Percentiles rank a stretch among this genome's conserved stretches.
phyloP scores from a whole-genome alignment of 2,797 vertebrate species.

The Poecilia gillii region DNA sequence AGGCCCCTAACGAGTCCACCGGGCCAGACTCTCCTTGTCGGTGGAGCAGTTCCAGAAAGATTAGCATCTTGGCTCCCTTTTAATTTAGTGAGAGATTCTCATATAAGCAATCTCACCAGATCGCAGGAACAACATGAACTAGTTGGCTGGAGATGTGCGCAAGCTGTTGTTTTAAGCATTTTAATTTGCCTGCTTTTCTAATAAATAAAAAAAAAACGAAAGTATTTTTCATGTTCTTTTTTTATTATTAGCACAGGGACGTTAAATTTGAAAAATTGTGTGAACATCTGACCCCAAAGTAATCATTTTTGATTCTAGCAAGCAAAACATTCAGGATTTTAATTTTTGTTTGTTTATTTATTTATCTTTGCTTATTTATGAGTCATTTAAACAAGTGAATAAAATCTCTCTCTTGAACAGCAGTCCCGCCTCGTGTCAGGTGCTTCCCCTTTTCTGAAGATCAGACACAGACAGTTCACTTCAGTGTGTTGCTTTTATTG shows the following conservation, averaged over 20 bases:
- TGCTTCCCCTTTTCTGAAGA: constrained; percentile 15
- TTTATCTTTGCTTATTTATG: constrained; percentile 17
- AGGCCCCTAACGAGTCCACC: constrained; percentile 41
- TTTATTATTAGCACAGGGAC: not conserved
- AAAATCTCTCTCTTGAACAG: constrained; percentile 32
- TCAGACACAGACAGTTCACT: constrained; percentile 12
- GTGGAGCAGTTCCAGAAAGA: constrained; percentile 58
- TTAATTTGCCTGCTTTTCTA: constrained; percentile 22
- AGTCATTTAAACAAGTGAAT: constrained; percentile 40
- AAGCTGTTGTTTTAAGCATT: constrained; percentile 64
- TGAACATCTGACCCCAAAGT: not conserved
- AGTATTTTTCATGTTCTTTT: constrained; percentile 5
- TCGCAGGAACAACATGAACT: constrained; percentile 67
- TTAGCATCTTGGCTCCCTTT: constrained; percentile 59
- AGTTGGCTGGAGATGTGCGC: constrained; percentile 40
- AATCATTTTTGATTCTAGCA: not conserved
- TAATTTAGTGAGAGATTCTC: constrained; percentile 56
- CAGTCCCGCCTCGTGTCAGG: constrained; percentile 16
- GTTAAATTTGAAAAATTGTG: not conserved
- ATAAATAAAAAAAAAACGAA: not conserved
- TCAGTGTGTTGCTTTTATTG: constrained; percentile 13
- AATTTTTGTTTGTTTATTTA: constrained; percentile 17
- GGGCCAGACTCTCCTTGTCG: constrained; percentile 41
- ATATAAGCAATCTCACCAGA: constrained; percentile 33
- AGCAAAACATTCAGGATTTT: not conserved